Conservation (phyloP, 2,113 vertebrate species). For the Cyprinodon tularosa region DNA sequence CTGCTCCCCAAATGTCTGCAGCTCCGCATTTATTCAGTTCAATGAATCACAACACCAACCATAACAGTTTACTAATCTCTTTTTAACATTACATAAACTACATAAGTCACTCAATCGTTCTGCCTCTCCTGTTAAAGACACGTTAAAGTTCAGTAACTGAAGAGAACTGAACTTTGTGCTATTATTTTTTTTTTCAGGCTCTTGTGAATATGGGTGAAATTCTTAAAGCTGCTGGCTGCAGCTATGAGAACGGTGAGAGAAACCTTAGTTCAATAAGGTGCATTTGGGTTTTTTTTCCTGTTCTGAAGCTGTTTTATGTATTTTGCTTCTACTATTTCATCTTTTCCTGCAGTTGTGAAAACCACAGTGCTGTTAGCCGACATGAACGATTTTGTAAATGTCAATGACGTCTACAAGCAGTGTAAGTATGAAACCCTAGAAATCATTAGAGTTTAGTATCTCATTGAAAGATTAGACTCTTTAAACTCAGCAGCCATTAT, state of each 20-base stretch:
- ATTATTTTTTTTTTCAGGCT: constrained; percentile 74
- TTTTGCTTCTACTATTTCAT: constrained; percentile 1
- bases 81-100: neutral
- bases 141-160: neutral
- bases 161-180: neutral
- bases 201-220: constrained; percentile 93
- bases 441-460: neutral
- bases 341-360: constrained; percentile 90
- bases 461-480: neutral
- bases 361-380: constrained; percentile 90
- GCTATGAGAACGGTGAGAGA: constrained; percentile 85
- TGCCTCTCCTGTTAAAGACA: neutral
- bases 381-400: constrained; percentile 89
- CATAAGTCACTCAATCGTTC: neutral
- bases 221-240: constrained; percentile 88
- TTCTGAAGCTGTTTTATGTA: neutral
- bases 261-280: accelerated
- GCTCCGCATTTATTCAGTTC: neutral
- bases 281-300: accelerated
- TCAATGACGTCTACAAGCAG: constrained; percentile 91
- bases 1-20: neutral
- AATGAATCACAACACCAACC: neutral
- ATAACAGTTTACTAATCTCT: neutral
- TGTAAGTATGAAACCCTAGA: constrained; percentile 82
- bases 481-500: neutral